phyloP scores from a whole-genome alignment of 2,888 invertebrate species.

The Ypsolopha scabrella region DNA sequence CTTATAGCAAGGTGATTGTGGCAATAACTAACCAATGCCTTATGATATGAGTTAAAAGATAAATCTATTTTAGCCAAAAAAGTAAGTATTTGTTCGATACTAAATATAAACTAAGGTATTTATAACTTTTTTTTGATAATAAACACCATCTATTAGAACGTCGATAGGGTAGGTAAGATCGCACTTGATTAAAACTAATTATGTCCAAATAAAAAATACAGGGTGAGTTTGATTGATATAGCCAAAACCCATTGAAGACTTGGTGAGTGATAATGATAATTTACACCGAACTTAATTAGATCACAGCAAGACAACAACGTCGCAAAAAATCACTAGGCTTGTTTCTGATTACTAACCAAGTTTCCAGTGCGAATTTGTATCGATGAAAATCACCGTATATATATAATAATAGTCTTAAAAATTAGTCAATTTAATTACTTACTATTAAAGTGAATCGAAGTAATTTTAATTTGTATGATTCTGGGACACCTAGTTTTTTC shows the following conservation, averaged over 20 bases:
- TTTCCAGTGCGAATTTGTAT: too few species aligned
- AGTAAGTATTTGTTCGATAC: slow-evolving; percentile 27
- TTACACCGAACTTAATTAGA: too few species aligned
- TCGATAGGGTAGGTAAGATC: not conserved
- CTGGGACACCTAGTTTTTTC: slow-evolving; percentile 14
- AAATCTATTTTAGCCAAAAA: slow-evolving; percentile 38
- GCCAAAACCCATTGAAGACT: too few species aligned
- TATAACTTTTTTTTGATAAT: slow-evolving; percentile 13
- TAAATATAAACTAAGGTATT: slow-evolving; percentile 16
- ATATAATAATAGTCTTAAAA: slow-evolving; percentile 48
- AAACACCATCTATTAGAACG: slow-evolving; percentile 19
- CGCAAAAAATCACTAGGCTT: too few species aligned
- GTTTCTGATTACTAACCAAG: too few species aligned
- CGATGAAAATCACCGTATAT: too few species aligned
- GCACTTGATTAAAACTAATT: slow-evolving; percentile 1
- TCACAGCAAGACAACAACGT: too few species aligned
- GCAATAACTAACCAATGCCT: slow-evolving; percentile 39
- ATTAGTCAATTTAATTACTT: slow-evolving; percentile 48
- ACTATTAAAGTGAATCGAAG: slow-evolving; percentile 35
- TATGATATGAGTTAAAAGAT: slow-evolving; percentile 24
- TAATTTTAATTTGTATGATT: slow-evolving; percentile 47
- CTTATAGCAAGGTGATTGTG: slow-evolving; percentile 20
- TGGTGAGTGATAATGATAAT: too few species aligned
- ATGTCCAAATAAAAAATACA: slow-evolving; percentile 44
- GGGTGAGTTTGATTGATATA: too few species aligned